Evolutionary conservation across 2,888 invertebrate genomes (phyloP), one percentile per base, ranked within the genome.

Genomic region (Athrips mouffetella): DNA sequence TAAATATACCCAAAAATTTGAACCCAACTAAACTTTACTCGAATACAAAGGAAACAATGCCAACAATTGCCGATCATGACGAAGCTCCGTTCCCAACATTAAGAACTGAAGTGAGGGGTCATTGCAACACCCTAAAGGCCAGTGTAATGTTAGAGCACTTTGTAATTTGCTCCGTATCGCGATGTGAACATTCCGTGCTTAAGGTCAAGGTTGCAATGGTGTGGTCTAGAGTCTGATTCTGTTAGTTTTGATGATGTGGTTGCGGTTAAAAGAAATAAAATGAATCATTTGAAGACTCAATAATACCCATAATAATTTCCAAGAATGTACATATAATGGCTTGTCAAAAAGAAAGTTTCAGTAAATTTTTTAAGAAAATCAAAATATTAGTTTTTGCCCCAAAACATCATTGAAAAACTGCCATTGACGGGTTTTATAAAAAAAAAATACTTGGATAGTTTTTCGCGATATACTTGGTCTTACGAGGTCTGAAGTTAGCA

Each of bases 61-160:
- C 20, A 37, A 37, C 37, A 37, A 37, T 37, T 21, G 21, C 20
- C 11, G 21, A 37, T 21, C 37, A 37, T 37, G 37, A 21, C 37
- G 37, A 41, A 18, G 8, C 27, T 27, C 27, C 27, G 13, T 65
- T 62, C 56, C 53, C 53, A 62, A 62, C 60, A 50, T 49, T 52
- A 45, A 47, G 60, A 60, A 20, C 59, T 57, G 48, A 54, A 70
- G 72, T 67, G 68, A 75, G 63, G 65, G 76, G 76, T 70, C 67
- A 71, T 76, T 76, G 64, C 62, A 71, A 77, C 62, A 53, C 52
- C 52, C 45, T 44, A 78, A 77, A 78, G 78, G 76, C 76, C 73
- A 74, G 40, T 30, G 46, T 46, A 49, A 46, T 49, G 46, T 33
- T 46, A 37, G 49, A 37, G 45, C 41, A 46, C 23, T 35, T 47